Evolutionary conservation across 2,113 vertebrate species (phyloP).

Genomic region (Lampris megalopsis): DNA sequence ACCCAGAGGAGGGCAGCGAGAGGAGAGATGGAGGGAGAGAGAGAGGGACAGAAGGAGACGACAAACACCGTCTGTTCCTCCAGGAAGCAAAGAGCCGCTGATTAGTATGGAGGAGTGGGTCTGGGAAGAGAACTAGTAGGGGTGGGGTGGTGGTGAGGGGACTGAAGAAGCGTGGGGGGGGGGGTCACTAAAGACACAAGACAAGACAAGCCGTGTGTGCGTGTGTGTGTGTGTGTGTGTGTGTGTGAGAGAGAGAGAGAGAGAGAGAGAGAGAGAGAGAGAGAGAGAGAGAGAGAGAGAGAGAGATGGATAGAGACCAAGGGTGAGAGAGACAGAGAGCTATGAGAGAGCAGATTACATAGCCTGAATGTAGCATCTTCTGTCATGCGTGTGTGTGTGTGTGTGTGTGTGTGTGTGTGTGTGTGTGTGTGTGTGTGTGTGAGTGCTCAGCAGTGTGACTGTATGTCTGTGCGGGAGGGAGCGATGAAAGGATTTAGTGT

Average conservation of each 20-base stretch:
- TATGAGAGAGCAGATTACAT: too few species aligned
- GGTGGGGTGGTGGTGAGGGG: conserved; percentile 73
- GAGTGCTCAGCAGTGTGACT: too few species aligned
- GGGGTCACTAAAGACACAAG: conserved; percentile 10
- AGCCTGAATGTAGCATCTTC: too few species aligned
- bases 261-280: conserved; percentile 8
- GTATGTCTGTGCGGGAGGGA: conserved; percentile 33
- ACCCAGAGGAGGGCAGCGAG: not conserved
- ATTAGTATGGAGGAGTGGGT: conserved; percentile 86
- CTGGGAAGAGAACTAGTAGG: conserved; percentile 63
- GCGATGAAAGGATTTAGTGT: conserved; percentile 18
- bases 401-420: not conserved
- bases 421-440: not conserved
- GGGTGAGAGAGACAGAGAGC: too few species aligned
- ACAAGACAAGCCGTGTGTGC: not conserved
- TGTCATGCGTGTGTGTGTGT: not conserved
- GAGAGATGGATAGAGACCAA: too few species aligned
- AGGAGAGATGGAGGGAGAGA: not conserved
- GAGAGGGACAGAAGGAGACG: conserved; percentile 64
- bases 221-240: not conserved
- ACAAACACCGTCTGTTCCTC: conserved; percentile 54
- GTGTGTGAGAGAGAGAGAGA: not conserved
- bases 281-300: not conserved
- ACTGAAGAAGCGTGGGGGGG: conserved; percentile 34
- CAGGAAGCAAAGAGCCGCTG: conserved; percentile 83